Conservation (phyloP, 2,888 invertebrate genomes). For the Liopterus haemorrhoidalis region DNA sequence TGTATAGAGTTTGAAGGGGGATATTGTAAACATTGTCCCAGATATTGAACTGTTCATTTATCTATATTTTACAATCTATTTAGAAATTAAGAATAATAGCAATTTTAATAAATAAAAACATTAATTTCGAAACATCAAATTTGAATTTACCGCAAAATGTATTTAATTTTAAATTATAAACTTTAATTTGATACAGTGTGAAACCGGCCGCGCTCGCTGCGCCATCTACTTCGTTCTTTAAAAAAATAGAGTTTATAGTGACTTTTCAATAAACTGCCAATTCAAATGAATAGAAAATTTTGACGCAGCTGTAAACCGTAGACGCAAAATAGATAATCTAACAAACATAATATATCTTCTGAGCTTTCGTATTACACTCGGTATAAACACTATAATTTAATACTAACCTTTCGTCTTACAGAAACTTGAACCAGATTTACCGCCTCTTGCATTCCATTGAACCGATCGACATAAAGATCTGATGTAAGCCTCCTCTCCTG, state of each 20-base stretch:
- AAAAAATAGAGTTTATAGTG: neutral
- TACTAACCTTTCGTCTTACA: conserved; percentile 77
- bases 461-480: conserved; percentile 78
- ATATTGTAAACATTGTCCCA: no score
- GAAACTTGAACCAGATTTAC: conserved; percentile 95
- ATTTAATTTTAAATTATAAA: no score
- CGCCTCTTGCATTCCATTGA: conserved; percentile 91
- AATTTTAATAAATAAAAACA: no score
- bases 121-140: no score
- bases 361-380: neutral
- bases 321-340: neutral
- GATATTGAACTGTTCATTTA: no score
- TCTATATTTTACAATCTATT: no score
- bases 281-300: neutral
- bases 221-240: no score
- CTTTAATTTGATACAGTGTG: no score
- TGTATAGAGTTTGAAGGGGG: no score
- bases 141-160: no score
- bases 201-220: no score
- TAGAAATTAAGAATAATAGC: no score
- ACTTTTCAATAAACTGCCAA: neutral
- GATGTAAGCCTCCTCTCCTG: conserved; percentile 69
- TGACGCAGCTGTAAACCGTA: neutral
- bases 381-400: neutral
- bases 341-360: neutral